phyloP scores from a whole-genome alignment of 2,888 invertebrate species.

The Atethmia centrago region DNA sequence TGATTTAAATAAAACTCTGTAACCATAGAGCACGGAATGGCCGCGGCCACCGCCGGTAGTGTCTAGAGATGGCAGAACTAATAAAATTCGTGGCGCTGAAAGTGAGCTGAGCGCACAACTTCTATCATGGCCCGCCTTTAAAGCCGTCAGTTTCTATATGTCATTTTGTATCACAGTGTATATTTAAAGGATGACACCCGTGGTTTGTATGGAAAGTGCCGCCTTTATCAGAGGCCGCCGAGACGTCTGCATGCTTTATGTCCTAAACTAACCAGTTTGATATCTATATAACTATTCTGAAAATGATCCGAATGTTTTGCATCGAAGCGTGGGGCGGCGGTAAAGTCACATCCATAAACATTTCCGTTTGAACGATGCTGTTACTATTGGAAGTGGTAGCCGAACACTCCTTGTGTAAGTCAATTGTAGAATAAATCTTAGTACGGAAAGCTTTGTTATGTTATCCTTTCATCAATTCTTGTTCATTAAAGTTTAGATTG shows the following conservation, averaged over 20 bases:
- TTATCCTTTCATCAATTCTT: neutral
- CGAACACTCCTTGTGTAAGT: neutral
- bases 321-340: too few relatives aligned
- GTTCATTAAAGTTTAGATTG: neutral
- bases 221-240: neutral
- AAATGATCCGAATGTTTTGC: constrained; percentile 14
- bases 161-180: too few relatives aligned
- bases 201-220: too few relatives aligned
- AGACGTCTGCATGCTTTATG: neutral
- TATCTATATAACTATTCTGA: neutral
- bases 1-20: neutral
- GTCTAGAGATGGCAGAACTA: neutral
- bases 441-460: neutral
- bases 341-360: too few relatives aligned
- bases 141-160: neutral
- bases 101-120: neutral
- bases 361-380: constrained; percentile 12
- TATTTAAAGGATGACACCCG: too few relatives aligned
- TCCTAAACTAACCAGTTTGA: constrained; percentile 9
- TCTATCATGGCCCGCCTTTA: too few relatives aligned
- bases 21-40: neutral
- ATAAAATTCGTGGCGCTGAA: neutral
- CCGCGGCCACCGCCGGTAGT: neutral
- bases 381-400: neutral
- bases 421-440: neutral